Conservation (phyloP, 2,797 vertebrate species). For the Rhadinocentrus ornatus region DNA sequence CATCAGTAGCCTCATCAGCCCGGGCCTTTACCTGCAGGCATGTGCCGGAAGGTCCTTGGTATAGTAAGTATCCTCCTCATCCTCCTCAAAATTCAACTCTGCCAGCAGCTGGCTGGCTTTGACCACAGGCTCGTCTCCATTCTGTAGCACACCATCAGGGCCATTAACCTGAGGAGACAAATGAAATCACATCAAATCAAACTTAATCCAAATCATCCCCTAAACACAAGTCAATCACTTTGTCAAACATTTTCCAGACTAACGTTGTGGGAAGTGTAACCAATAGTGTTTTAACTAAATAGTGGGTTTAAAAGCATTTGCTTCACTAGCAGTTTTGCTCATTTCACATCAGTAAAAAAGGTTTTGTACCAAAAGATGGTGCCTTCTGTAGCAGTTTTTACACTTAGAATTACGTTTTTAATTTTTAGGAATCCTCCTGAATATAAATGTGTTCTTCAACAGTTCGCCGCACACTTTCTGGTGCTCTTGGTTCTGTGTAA, state of each 20-base stretch:
- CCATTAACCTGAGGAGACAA: slow-evolving; percentile 85
- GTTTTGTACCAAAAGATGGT: not conserved
- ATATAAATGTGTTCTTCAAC: not conserved
- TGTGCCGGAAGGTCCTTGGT: slow-evolving; percentile 96
- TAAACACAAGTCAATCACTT: not conserved
- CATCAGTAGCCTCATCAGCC: too few relatives aligned
- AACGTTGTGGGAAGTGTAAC: too few relatives aligned
- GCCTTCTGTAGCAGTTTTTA: not conserved
- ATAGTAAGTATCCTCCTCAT: slow-evolving; percentile 95
- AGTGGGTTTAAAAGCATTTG: too few relatives aligned
- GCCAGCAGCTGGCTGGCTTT: slow-evolving; percentile 93
- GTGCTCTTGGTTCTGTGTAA: not conserved
- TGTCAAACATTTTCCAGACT: too few relatives aligned
- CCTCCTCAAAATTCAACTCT: slow-evolving; percentile 95
- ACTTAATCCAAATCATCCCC: not conserved
- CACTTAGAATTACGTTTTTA: not conserved
- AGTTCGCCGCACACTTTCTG: not conserved
- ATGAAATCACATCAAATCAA: not conserved
- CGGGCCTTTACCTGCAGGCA: slow-evolving; percentile 88
- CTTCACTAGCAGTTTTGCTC: not conserved
- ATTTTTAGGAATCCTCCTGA: not conserved
- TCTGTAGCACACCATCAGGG: slow-evolving; percentile 90
- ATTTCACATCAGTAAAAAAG: slow-evolving; percentile 2
- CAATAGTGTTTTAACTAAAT: not conserved
- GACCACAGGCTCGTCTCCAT: slow-evolving; percentile 90